These are phyloP conservation scores for Orchestia grillus DNA, from an alignment of 1,140 invertebrate genomes.

Conservation along the genomic window DNA sequence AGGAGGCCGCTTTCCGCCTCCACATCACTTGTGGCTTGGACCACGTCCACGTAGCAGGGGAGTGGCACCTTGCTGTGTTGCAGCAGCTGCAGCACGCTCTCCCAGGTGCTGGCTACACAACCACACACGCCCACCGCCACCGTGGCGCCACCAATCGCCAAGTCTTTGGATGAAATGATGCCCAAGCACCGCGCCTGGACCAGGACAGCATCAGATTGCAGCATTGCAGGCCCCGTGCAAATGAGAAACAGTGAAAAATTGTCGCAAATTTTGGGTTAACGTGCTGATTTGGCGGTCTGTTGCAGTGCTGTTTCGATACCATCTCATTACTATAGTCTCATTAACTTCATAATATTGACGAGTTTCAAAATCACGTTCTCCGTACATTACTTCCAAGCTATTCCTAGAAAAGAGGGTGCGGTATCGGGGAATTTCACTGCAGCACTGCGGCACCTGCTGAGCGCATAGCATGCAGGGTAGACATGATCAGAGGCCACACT, in stretches of 20 bases:
- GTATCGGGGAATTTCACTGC: not conserved
- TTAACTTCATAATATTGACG: too few species aligned
- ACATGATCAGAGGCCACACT: not conserved
- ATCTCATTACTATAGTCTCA: not conserved
- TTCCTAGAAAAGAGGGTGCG: not conserved
- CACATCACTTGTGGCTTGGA: not conserved
- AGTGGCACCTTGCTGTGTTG: not conserved
- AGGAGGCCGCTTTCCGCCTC: not conserved
- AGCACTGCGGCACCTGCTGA: not conserved
- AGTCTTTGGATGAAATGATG: not conserved
- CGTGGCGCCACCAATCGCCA: not conserved
- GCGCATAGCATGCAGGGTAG: not conserved
- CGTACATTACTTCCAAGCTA: too few species aligned
- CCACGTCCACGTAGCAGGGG: slow-evolving; percentile 13
- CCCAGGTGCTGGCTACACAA: slow-evolving; percentile 19
- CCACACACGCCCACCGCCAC: not conserved
- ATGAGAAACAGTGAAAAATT: not conserved
- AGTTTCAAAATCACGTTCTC: too few species aligned
- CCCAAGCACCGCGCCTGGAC: not conserved
- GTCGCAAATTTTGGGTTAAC: not conserved
- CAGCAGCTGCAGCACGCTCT: not conserved
- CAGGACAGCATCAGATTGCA: not conserved
- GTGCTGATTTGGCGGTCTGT: not conserved
- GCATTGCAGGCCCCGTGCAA: not conserved
- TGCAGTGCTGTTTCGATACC: not conserved